These are phyloP conservation scores for Drosophila helvetica DNA, from an alignment of 2,888 invertebrate species.

Conservation along the genomic window DNA sequence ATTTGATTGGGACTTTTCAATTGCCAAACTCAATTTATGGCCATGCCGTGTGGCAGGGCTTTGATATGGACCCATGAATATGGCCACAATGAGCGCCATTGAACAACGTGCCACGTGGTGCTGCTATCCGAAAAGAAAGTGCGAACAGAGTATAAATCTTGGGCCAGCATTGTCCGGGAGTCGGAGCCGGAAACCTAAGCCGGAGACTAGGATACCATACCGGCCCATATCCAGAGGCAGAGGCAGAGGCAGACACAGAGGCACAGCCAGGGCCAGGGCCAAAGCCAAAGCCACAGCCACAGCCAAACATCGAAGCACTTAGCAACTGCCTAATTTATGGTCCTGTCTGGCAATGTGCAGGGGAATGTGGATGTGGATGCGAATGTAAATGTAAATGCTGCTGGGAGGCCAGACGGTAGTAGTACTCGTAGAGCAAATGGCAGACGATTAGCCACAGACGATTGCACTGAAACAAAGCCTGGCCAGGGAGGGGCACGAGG, in stretches of 20 bases:
- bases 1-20: constrained; percentile 10
- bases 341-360: constrained; percentile 49
- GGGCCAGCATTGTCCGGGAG: constrained; percentile 25
- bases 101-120: constrained; percentile 16
- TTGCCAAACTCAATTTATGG: constrained; percentile 25
- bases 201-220: constrained; percentile 1
- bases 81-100: constrained; percentile 2
- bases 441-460: constrained; percentile 75
- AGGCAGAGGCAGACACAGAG: constrained; percentile 1
- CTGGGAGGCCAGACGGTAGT: constrained; percentile 29
- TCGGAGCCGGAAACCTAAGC: constrained; percentile 19
- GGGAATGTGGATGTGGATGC: constrained; percentile 12
- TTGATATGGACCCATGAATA: constrained; percentile 34
- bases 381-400: no score
- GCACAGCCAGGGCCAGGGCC: no score
- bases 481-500: not conserved
- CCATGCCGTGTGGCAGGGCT: constrained; percentile 11
- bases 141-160: constrained; percentile 65
- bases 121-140: constrained; percentile 50
- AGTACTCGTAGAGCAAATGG: constrained; percentile 57
- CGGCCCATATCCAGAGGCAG: not conserved
- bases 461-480: constrained; percentile 75
- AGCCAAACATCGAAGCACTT: constrained; percentile 66
- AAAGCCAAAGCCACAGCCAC: constrained; percentile 40
- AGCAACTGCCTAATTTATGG: constrained; percentile 74